Base-by-base conservation (phyloP, 2,797 vertebrate genomes). In the Poeciliopsis paucimaculata region DNA sequence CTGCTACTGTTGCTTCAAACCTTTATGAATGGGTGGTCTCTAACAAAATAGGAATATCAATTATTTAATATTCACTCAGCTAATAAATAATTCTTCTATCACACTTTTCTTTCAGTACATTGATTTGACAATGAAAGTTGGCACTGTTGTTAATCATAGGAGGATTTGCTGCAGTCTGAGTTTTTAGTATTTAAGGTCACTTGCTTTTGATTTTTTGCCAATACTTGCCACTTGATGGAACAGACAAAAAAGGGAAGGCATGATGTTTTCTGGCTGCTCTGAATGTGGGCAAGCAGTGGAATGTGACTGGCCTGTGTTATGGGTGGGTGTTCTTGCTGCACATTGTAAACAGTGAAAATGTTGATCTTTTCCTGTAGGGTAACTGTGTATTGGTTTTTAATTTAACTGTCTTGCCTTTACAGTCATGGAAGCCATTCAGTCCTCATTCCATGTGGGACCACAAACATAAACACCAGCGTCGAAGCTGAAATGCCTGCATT, bases 321-420 rank as follows among this genome's bases (percentile, higher is more conserved):
- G 77, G 81, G 77, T 85, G 89, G 87, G 92, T 89, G 81, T 89
- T 91, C 86, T 87, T 84, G 85, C 90, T 84, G 82, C 92, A 90
- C 81, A 85, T 92, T 93, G 90, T 93, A 92, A 95, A 94, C 94
- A 94, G 86, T 79, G 84, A 91, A 88, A 93, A 88, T 91, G 89
- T 92, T 92, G 83, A 93, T 92, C 88, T 87, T 85, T 90, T 86
- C 75, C 83, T 77, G 53, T 78, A 77, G 77, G 90, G 78, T 82
- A 81, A 82, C 51, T 90, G 86, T 91, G 83, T 92, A 86, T 93
- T 94, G 88, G 87, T 82, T 83, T 92, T 89, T 93, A 80, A 94
- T 93, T 93, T 92, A 88, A 92, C 84, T 82, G 81, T 77, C 62
- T 62, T 55, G 73, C 64, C 66, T 90, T 39, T 57, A 68, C 81